Evolutionary conservation across 2,888 invertebrate genomes (phyloP).

Genomic region (Temnothorax unifasciatus): DNA sequence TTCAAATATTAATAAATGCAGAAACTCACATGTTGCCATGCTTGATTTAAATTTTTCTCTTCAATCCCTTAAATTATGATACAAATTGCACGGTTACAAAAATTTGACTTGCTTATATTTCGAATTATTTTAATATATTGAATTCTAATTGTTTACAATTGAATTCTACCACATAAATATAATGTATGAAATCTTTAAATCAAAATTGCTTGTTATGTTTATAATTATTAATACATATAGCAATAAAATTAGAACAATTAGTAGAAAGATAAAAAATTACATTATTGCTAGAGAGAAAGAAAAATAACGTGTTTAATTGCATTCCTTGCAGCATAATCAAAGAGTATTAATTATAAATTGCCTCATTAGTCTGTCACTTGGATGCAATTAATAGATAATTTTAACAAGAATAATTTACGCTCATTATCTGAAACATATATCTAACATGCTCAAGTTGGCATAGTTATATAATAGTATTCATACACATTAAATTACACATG

Average conservation of each 20-base stretch:
- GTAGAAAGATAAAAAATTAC: neutral
- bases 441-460: neutral
- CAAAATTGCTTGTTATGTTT: too few species aligned
- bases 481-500: slow-evolving; percentile 56
- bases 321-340: neutral
- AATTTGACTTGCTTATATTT: neutral
- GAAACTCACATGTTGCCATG: too few species aligned
- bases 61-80: neutral
- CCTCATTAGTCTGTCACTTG: neutral
- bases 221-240: neutral
- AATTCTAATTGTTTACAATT: neutral
- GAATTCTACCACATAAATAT: neutral
- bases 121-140: neutral
- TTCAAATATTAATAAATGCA: neutral
- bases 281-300: neutral
- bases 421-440: neutral
- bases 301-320: neutral
- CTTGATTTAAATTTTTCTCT: neutral
- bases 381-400: neutral
- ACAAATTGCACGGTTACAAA: neutral
- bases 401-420: neutral
- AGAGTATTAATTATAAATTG: neutral
- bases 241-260: neutral
- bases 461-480: slow-evolving; percentile 29
- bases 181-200: too few species aligned